Conservation (phyloP, 2,113 vertebrate species). For the Dascyllus trimaculatus region DNA sequence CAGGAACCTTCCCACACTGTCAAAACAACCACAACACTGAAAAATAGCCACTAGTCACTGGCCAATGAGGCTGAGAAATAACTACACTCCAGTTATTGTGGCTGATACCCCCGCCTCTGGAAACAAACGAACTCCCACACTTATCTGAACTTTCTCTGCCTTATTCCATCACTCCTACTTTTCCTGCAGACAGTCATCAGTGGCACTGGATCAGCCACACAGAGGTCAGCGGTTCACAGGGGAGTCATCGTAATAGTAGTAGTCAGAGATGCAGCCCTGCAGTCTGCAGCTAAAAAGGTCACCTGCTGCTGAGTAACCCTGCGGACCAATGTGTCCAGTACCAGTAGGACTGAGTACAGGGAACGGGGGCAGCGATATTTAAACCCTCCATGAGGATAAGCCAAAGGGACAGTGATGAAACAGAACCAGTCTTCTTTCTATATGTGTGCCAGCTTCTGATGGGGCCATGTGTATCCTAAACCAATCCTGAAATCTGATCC, state of each 20-base stretch:
- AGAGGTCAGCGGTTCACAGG: slow-evolving; percentile 43
- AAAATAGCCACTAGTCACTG: slow-evolving; percentile 34
- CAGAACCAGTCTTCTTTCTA: slow-evolving; percentile 40
- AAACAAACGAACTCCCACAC: slow-evolving; percentile 50
- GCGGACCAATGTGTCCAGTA: slow-evolving; percentile 36
- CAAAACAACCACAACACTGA: slow-evolving; percentile 60
- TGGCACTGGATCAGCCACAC: slow-evolving; percentile 1
- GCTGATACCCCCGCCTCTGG: slow-evolving; percentile 17
- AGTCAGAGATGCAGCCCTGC: slow-evolving; percentile 27
- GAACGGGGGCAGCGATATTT: slow-evolving; percentile 41
- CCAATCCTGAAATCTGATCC: slow-evolving; percentile 66
- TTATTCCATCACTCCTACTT: slow-evolving; percentile 23
- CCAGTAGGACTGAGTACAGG: slow-evolving; percentile 5
- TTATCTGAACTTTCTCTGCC: background rate
- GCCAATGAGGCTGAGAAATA: slow-evolving; percentile 32
- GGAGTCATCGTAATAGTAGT: slow-evolving; percentile 12
- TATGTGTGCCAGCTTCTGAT: slow-evolving; percentile 54
- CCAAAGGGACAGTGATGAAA: slow-evolving; percentile 51
- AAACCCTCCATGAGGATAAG: slow-evolving; percentile 47
- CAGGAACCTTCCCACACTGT: slow-evolving; percentile 71
- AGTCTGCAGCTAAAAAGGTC: slow-evolving; percentile 53
- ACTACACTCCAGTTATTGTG: background rate
- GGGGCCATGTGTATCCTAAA: slow-evolving; percentile 50
- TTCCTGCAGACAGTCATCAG: slow-evolving; percentile 15
- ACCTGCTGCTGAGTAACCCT: slow-evolving; percentile 75